Evolutionary conservation across 2,888 invertebrate species (phyloP).

Genomic region (Acanthosoma haemorrhoidale): DNA sequence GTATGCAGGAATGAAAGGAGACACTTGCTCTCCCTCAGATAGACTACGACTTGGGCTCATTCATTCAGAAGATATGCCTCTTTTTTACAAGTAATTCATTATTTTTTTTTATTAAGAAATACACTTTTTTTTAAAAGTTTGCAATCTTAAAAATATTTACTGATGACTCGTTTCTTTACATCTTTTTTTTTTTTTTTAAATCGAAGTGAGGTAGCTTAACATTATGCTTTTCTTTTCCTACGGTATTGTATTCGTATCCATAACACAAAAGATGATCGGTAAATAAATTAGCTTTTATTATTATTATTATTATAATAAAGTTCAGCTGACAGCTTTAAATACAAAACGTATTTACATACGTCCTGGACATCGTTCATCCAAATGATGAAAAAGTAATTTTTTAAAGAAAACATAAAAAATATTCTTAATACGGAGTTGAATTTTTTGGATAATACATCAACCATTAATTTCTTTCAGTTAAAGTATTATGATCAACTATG

Average conservation of each 20-base stretch:
- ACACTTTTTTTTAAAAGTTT: no score
- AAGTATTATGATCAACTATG: slow-evolving; percentile 14
- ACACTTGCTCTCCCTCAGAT: slow-evolving; percentile 62
- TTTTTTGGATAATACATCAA: slow-evolving; percentile 29
- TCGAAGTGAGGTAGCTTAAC: neutral
- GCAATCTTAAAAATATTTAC: neutral
- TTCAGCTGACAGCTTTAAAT: no score
- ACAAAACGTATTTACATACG: no score
- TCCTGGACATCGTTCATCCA: slow-evolving; percentile 2
- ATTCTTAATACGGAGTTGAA: no score
- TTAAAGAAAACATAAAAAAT: no score
- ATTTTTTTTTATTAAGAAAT: neutral
- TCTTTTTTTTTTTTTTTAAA: neutral
- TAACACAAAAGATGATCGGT: no score
- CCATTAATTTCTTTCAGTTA: slow-evolving; percentile 32
- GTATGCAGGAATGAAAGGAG: slow-evolving; percentile 79
- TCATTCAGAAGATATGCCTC: slow-evolving; percentile 73
- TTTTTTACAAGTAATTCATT: slow-evolving; percentile 74
- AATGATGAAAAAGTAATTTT: neutral
- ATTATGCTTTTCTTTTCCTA: no score
- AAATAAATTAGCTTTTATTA: no score
- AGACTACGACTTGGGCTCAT: slow-evolving; percentile 76
- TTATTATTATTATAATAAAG: no score
- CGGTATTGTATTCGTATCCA: no score
- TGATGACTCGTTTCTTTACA: neutral